phyloP scores from a whole-genome alignment of 2,113 vertebrate species.

The Pimephales promelas region DNA sequence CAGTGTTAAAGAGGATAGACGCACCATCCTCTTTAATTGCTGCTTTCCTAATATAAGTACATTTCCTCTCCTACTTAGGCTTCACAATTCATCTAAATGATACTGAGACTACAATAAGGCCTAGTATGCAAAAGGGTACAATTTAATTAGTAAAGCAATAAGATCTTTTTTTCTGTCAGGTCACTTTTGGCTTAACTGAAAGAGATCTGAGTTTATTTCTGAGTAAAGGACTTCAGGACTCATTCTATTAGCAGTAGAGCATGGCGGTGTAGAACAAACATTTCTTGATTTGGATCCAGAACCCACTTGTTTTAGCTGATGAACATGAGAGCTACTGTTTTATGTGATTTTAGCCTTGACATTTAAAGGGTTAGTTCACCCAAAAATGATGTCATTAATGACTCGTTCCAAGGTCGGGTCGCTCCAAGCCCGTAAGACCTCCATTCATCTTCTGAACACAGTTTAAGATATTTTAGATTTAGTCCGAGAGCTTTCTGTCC shows the following conservation, averaged over 20 bases:
- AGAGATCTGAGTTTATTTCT: too few relatives aligned
- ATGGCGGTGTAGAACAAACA: too few relatives aligned
- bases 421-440: too few relatives aligned
- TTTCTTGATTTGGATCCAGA: background rate
- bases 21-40: constrained; percentile 9
- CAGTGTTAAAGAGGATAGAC: background rate
- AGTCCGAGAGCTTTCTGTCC: too few relatives aligned
- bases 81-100: background rate
- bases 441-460: too few relatives aligned
- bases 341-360: background rate
- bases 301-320: background rate
- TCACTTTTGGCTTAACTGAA: too few relatives aligned
- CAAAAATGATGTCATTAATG: too few relatives aligned
- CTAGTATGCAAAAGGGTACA: background rate
- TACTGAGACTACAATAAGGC: constrained; percentile 22
- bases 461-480: too few relatives aligned
- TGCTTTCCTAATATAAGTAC: background rate
- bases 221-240: too few relatives aligned
- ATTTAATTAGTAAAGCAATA: background rate
- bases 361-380: too few relatives aligned
- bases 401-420: too few relatives aligned
- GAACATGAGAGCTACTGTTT: background rate
- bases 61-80: background rate
- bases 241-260: background rate
- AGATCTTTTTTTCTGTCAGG: too few relatives aligned